Percentiles rank a stretch among this genome's conserved stretches.
Evolutionary conservation across 2,113 vertebrate species (phyloP).

Genomic region (Hippocampus guttulatus): DNA sequence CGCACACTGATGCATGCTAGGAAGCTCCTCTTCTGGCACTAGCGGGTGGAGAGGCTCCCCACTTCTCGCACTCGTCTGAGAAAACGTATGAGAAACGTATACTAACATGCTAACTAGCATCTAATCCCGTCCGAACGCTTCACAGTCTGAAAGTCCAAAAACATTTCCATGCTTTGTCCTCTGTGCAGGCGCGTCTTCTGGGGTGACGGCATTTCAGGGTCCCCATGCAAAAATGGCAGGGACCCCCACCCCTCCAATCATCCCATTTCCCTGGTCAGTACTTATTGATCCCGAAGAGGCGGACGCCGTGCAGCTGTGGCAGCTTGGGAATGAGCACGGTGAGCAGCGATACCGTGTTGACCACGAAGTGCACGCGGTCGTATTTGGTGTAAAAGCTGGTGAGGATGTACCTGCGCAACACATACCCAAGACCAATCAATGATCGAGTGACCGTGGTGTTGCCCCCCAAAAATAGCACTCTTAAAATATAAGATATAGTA

Average conservation of each 20-base stretch:
- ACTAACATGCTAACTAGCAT: conserved; percentile 3
- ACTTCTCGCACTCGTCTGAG: not conserved
- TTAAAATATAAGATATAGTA: no score
- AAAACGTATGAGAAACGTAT: not conserved
- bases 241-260: not conserved
- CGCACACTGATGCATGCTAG: not conserved
- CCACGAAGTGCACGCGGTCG: conserved; percentile 87
- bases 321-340: conserved; percentile 96
- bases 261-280: conserved; percentile 71
- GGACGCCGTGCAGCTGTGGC: conserved; percentile 92
- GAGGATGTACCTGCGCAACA: conserved; percentile 83
- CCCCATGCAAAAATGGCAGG: not conserved
- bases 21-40: not conserved
- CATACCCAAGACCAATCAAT: not conserved
- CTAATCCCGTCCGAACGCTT: not conserved
- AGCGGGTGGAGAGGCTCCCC: not conserved
- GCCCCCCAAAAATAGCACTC: no score
- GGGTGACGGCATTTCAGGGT: no score
- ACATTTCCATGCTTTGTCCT: not conserved
- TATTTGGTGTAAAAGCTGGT: conserved; percentile 99
- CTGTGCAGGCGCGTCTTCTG: no score
- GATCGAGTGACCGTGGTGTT: no score
- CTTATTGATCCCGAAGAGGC: conserved; percentile 98
- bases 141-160: not conserved
- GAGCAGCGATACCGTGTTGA: conserved; percentile 92